Conservation (phyloP, 2,113 vertebrate genomes). For the Anthoscopus minutus region DNA sequence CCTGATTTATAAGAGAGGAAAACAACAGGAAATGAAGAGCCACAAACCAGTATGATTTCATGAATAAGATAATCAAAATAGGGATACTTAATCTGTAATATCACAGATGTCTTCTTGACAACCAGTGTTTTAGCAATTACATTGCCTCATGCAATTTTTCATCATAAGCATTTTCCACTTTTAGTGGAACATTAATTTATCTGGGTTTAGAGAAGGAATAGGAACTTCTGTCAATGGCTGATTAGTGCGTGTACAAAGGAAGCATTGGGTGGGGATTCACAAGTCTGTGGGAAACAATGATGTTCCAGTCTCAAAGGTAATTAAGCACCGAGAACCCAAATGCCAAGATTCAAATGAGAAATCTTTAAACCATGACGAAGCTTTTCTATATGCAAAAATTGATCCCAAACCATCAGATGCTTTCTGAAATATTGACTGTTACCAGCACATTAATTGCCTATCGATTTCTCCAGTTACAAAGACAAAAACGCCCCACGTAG, state of each 20-base stretch:
- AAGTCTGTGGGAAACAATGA: background rate
- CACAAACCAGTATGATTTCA: constrained; percentile 40
- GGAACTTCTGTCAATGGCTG: background rate
- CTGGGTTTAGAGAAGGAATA: constrained; percentile 21
- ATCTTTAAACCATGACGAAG: background rate
- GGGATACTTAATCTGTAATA: background rate
- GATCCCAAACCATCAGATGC: background rate
- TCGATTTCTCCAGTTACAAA: background rate
- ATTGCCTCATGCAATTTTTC: constrained; percentile 32
- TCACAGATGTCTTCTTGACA: constrained; percentile 46
- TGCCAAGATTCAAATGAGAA: background rate
- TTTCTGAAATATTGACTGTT: background rate
- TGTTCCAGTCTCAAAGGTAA: background rate
- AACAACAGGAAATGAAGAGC: constrained; percentile 53
- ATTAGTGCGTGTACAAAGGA: background rate
- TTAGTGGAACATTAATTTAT: constrained; percentile 19
- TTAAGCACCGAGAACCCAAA: background rate
- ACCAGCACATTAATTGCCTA: background rate
- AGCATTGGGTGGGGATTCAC: background rate
- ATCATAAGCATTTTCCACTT: constrained; percentile 20
- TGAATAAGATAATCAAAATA: constrained; percentile 67
- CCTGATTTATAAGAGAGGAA: constrained; percentile 34
- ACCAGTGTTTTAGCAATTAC: constrained; percentile 43
- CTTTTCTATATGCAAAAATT: background rate
- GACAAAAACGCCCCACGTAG: background rate